Percentiles rank a stretch among this genome's conserved stretches.
Conservation (phyloP, 2,888 invertebrate genomes). For the Phyllotreta striolata region DNA sequence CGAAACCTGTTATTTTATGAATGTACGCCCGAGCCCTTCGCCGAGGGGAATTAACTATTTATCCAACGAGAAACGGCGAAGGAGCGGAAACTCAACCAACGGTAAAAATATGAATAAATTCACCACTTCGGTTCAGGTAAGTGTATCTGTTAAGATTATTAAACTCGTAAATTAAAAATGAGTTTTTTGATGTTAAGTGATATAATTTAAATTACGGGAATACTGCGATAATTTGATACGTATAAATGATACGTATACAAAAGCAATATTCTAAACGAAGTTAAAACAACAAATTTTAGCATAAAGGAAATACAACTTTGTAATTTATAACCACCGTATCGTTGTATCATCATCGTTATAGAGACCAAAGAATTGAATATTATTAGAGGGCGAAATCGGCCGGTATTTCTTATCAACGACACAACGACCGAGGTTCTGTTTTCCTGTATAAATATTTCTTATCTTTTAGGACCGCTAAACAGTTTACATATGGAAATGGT, state of each 20-base stretch:
- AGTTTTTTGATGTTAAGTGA: too few species aligned
- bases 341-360: conserved; percentile 17
- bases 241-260: too few species aligned
- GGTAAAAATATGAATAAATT: too few species aligned
- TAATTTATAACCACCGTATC: too few species aligned
- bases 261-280: too few species aligned
- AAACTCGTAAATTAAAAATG: too few species aligned
- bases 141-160: too few species aligned
- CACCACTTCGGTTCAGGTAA: too few species aligned
- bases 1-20: conserved; percentile 33
- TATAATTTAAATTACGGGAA: too few species aligned
- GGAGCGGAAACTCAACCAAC: too few species aligned
- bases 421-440: conserved; percentile 29
- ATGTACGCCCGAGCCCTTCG: conserved; percentile 15
- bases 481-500: conserved; percentile 48
- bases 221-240: too few species aligned
- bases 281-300: conserved; percentile 9
- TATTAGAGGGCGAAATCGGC: conserved; percentile 20
- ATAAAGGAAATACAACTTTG: conserved; percentile 11
- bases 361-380: conserved; percentile 25
- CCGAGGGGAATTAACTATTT: conserved; percentile 23
- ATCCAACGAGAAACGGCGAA: conserved; percentile 2
- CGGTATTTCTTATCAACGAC: conserved; percentile 38
- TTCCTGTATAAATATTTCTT: conserved; percentile 47
- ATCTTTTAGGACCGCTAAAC: conserved; percentile 41